These are phyloP conservation scores for Apodemia hepburni DNA, from an alignment of 2,888 invertebrate genomes.

Conservation along the genomic window DNA sequence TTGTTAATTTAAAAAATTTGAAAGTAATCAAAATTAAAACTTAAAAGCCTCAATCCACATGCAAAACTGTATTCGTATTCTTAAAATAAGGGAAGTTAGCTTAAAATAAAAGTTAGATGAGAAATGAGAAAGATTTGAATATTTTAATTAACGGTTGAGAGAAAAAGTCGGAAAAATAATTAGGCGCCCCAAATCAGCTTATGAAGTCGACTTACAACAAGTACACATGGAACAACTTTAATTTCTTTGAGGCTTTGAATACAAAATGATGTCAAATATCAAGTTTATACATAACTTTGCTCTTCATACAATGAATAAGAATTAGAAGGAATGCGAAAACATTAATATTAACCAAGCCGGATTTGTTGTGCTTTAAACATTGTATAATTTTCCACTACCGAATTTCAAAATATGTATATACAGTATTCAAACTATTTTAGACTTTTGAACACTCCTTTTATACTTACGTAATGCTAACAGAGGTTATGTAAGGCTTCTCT, in stretches of 20 bases:
- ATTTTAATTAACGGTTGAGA: slow-evolving; percentile 56
- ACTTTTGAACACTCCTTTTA: too few relatives aligned
- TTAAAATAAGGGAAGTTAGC: slow-evolving; percentile 45
- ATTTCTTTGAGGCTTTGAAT: slow-evolving; percentile 14
- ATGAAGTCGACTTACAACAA: slow-evolving; percentile 40
- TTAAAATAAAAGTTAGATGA: slow-evolving; percentile 51
- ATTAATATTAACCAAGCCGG: neutral
- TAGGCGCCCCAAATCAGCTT: slow-evolving; percentile 44
- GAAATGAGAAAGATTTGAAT: slow-evolving; percentile 49
- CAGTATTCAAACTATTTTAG: too few relatives aligned
- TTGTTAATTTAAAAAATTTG: slow-evolving; percentile 35
- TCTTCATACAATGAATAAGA: slow-evolving; percentile 2
- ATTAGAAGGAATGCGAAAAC: neutral
- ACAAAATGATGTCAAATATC: slow-evolving; percentile 12
- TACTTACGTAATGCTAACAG: too few relatives aligned
- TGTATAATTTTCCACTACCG: too few relatives aligned
- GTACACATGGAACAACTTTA: slow-evolving; percentile 12
- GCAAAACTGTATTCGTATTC: slow-evolving; percentile 47
- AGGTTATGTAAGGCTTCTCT: too few relatives aligned
- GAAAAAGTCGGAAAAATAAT: slow-evolving; percentile 45
- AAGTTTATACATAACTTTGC: slow-evolving; percentile 6
- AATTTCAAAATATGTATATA: too few relatives aligned
- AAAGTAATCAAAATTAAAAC: slow-evolving; percentile 72
- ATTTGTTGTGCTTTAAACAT: too few relatives aligned
- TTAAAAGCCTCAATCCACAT: slow-evolving; percentile 60